phyloP scores from a whole-genome alignment of 2,888 invertebrate species.

The Deilephila porcellus region DNA sequence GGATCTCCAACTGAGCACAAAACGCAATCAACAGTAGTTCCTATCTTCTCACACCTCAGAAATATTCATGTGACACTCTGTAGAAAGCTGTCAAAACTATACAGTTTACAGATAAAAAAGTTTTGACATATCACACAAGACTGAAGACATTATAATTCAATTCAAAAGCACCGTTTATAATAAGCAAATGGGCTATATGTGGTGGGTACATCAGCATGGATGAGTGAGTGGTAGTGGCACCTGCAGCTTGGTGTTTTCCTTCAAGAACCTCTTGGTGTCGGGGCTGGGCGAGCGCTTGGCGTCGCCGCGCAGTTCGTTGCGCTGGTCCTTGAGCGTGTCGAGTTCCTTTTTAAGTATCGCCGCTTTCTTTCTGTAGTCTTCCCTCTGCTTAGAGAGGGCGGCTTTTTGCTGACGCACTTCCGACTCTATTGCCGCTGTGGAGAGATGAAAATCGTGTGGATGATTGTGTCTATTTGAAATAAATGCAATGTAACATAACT shows the following conservation, averaged over 20 bases:
- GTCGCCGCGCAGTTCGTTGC: slow-evolving; percentile 89
- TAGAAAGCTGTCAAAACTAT: slow-evolving; percentile 13
- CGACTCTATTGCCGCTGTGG: slow-evolving; percentile 88
- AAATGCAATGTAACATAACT: slow-evolving; percentile 46
- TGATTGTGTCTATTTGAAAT: slow-evolving; percentile 38
- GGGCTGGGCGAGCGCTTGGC: slow-evolving; percentile 88
- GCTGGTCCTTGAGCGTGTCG: slow-evolving; percentile 91
- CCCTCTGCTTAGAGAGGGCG: slow-evolving; percentile 91
- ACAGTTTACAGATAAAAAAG: not conserved
- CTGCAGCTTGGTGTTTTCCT: slow-evolving; percentile 94
- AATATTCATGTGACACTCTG: not conserved
- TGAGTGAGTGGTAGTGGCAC: slow-evolving; percentile 60
- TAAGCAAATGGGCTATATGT: slow-evolving; percentile 4
- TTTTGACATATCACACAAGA: not conserved
- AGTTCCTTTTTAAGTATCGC: slow-evolving; percentile 90
- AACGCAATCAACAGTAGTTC: slow-evolving; percentile 39
- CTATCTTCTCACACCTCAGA: not conserved
- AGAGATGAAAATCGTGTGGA: slow-evolving; percentile 45
- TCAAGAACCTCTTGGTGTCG: slow-evolving; percentile 91
- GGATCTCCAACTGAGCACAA: slow-evolving; percentile 88
- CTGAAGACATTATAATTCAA: not conserved
- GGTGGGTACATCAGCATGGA: not conserved
- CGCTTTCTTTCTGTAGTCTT: slow-evolving; percentile 92
- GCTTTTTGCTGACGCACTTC: slow-evolving; percentile 93
- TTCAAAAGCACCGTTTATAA: slow-evolving; percentile 2